Evolutionary conservation across 2,113 vertebrate genomes (phyloP).

Genomic region (Mus musculus): DNA sequence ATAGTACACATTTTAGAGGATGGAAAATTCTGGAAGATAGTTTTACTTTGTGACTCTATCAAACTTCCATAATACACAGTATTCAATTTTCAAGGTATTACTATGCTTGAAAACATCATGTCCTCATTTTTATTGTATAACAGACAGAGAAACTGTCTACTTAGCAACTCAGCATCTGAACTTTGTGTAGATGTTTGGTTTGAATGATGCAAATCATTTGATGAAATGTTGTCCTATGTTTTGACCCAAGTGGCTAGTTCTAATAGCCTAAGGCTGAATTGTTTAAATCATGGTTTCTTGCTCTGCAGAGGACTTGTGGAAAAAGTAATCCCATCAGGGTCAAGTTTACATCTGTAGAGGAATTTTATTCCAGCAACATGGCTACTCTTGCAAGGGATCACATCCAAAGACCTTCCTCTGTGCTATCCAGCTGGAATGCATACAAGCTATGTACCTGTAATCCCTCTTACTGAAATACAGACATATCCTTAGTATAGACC

Average conservation of each 20-base stretch:
- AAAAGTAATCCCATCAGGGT: accelerated
- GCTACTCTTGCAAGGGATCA: too few species aligned
- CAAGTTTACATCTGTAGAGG: neutral
- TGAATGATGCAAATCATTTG: neutral
- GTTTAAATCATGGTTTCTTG: neutral
- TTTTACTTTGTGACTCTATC: neutral
- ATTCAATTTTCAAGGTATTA: neutral
- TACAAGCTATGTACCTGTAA: too few species aligned
- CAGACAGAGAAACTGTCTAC: neutral
- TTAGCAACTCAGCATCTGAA: accelerated
- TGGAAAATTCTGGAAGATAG: neutral
- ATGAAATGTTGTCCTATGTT: neutral
- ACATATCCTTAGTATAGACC: too few species aligned
- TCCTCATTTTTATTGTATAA: neutral
- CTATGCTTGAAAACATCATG: neutral
- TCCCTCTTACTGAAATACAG: too few species aligned
- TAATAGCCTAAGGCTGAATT: neutral
- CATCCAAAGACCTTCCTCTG: too few species aligned
- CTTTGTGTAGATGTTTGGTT: neutral
- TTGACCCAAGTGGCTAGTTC: neutral
- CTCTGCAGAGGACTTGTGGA: neutral
- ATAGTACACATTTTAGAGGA: neutral
- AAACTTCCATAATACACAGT: neutral
- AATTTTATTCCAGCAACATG: too few species aligned
- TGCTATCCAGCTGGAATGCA: too few species aligned